A percentile compares a stretch with the other conserved stretches of the same genome.
Evolutionary conservation across 1,140 invertebrate species (phyloP).

Genomic region (Ceratitis capitata): DNA sequence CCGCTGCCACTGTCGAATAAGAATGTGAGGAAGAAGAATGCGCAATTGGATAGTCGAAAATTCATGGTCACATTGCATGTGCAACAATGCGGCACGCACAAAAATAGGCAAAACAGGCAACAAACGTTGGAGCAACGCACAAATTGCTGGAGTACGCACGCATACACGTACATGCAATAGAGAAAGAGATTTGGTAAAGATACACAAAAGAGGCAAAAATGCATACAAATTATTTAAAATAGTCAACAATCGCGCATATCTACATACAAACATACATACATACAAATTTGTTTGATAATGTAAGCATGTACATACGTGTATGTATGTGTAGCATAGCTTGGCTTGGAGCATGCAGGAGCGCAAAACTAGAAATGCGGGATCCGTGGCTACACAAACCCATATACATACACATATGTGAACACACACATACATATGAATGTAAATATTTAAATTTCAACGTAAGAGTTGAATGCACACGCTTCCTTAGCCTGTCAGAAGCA

Average conservation of each 20-base stretch:
- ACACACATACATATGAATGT: neutral
- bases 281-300: no score
- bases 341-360: neutral
- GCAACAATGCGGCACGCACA: slow-evolving; percentile 12
- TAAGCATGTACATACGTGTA: no score
- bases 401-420: neutral
- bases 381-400: neutral
- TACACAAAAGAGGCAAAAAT: slow-evolving; percentile 15
- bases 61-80: slow-evolving; percentile 42
- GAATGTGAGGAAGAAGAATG: neutral
- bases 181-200: slow-evolving; percentile 3
- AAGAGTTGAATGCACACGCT: neutral
- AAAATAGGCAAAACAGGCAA: slow-evolving; percentile 1
- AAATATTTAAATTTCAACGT: neutral
- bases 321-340: neutral
- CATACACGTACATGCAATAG: no score
- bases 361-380: neutral
- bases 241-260: slow-evolving; percentile 25
- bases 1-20: neutral
- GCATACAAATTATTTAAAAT: slow-evolving; percentile 31
- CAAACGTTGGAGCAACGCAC: neutral
- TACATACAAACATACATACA: no score
- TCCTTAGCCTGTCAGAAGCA: neutral
- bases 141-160: neutral
- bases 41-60: neutral